These are phyloP conservation scores for Phoxinus phoxinus DNA, from an alignment of 2,113 vertebrate genomes.

Conservation along the genomic window DNA sequence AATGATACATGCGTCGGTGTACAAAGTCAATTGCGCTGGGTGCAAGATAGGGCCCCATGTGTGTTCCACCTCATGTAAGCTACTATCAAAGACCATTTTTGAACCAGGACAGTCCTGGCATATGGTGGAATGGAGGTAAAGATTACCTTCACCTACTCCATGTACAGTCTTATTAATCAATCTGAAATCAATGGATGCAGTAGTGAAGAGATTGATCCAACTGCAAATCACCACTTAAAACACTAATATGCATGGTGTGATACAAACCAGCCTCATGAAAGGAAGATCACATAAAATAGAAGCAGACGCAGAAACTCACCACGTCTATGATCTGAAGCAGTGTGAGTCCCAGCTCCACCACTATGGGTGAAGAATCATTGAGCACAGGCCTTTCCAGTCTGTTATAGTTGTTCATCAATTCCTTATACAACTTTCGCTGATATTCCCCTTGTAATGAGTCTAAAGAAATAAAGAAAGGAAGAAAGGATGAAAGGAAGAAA, in stretches of 20 bases:
- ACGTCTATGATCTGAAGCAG: constrained; percentile 91
- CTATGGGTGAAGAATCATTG: constrained; percentile 84
- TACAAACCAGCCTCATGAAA: neutral
- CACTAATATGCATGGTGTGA: constrained; percentile 1
- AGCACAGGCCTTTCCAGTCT: constrained; percentile 83
- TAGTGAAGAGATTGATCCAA: neutral
- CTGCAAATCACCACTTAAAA: constrained; percentile 9
- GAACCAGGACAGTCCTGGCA: neutral
- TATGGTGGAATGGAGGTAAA: neutral
- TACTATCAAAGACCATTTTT: neutral
- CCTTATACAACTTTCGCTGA: constrained; percentile 85
- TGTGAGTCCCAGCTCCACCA: constrained; percentile 86
- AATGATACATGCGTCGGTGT: too few relatives aligned
- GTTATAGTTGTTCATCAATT: constrained; percentile 87
- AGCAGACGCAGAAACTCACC: constrained; percentile 72
- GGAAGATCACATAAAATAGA: neutral
- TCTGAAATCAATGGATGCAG: neutral
- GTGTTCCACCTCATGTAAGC: neutral
- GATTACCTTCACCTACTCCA: neutral
- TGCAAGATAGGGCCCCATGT: too few relatives aligned
- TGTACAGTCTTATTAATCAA: neutral
- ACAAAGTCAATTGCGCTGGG: too few relatives aligned
- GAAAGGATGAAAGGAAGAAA: neutral
- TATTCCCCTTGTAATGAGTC: constrained; percentile 82
- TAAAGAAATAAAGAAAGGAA: constrained; percentile 53